Base-by-base conservation (phyloP, 2,888 invertebrate genomes). In the Orchesellides sinensis region DNA sequence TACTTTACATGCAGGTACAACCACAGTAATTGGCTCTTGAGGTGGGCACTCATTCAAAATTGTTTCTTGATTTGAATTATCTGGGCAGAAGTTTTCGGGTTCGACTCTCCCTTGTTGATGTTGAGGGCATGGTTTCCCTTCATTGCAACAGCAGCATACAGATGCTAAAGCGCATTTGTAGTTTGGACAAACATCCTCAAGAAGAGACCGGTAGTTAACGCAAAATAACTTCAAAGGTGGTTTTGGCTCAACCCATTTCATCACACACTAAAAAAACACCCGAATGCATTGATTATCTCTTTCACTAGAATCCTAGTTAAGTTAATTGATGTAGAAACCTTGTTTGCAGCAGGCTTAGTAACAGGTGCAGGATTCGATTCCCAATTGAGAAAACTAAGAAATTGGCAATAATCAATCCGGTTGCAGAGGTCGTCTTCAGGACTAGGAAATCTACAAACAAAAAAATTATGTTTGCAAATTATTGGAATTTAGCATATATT, bases 341-440 rank as follows among this genome's bases (percentile, higher is more conserved):
- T 92, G 56, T 91, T 88, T 87, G 92, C 92, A 8, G 91, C 90
- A 8, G 92, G 93, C 80, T 89, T 88, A 3, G 91, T 90, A 49
- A 92, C 92, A 25, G 91, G 88, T 74, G 91, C 89, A 1, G 92
- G 92, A 87, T 92, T 91, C 12, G 92, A 92, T 89, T 92, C 92
- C 88, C 94, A 93, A 89, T 96, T 93, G 78, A 96, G 90, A 89
- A 96, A 96, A 49, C 91, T 89, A 88, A 96, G 89, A 74, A 96
- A 90, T 89, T 96, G 95, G 1, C 93, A 92, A 83, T 93, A 94
- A 73, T 92, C 91, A 45, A 96, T 81, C 5, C 85, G 82, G 35
- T 86, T 84, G 49, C 87, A 87, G 0, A 63, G 21, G 52, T 86
- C 86, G 5, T 75, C 86, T 56, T 82, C 75, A 14, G 85, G 68